A percentile compares a stretch with the other conserved stretches of the same genome.
These are phyloP conservation scores for Sebastes nivosus DNA, from an alignment of 2,797 vertebrate genomes.

Conservation along the genomic window DNA sequence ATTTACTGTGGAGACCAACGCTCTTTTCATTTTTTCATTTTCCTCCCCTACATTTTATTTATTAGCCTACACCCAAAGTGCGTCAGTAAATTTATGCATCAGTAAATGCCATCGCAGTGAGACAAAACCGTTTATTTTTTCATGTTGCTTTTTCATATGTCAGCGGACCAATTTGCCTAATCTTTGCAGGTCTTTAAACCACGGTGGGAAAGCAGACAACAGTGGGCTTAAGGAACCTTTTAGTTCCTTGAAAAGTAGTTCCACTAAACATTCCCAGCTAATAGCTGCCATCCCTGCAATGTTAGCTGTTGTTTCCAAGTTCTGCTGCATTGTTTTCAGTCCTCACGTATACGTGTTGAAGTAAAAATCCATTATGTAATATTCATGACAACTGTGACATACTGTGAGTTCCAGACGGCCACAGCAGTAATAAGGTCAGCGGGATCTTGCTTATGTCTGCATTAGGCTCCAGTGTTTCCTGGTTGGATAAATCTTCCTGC, in stretches of 20 bases:
- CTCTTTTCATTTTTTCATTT: too few species aligned
- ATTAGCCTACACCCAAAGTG: too few species aligned
- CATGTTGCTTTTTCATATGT: too few species aligned
- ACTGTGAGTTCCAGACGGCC: not conserved
- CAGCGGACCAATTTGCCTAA: too few species aligned
- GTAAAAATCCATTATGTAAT: not conserved
- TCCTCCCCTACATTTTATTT: accelerated
- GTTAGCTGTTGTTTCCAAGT: not conserved
- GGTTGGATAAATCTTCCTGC: constrained; percentile 25
- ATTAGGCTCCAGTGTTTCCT: constrained; percentile 22
- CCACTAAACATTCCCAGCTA: not conserved
- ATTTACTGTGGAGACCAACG: too few species aligned
- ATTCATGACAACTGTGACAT: not conserved
- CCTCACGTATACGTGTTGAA: not conserved
- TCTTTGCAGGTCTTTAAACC: too few species aligned
- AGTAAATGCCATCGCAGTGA: too few species aligned
- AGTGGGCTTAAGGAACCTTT: too few species aligned
- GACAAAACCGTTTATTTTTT: too few species aligned
- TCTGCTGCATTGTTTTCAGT: not conserved
- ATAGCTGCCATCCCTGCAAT: not conserved
- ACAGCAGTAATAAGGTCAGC: not conserved
- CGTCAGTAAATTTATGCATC: too few species aligned
- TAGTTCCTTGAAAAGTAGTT: too few species aligned
- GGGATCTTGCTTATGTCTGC: not conserved
- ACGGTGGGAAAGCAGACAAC: too few species aligned